Conservation (phyloP, 2,113 vertebrate species). For the Odontophorus gujanensis region DNA sequence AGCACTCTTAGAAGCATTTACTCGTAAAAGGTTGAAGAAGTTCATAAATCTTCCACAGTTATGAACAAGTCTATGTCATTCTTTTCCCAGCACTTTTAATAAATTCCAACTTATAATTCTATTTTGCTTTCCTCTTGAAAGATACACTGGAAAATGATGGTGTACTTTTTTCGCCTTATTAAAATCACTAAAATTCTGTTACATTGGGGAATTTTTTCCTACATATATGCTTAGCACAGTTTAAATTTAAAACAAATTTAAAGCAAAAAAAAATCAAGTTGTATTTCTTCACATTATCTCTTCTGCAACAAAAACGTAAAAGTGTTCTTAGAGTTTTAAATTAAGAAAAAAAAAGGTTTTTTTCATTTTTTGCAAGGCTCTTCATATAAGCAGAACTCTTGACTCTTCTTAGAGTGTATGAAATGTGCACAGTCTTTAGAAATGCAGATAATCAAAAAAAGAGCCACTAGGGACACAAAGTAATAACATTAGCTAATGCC, state of each 20-base stretch:
- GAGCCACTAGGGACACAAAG: slow-evolving; percentile 62
- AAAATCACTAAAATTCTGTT: background rate
- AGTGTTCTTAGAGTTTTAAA: background rate
- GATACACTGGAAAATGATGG: background rate
- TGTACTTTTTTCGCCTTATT: background rate
- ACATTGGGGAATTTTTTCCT: background rate
- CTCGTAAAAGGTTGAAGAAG: accelerated
- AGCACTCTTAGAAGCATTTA: background rate
- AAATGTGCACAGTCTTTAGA: slow-evolving; percentile 42
- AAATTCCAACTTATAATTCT: background rate
- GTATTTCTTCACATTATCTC: background rate
- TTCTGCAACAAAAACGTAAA: background rate
- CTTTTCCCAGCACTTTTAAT: background rate
- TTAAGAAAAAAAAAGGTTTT: background rate
- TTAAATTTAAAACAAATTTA: background rate
- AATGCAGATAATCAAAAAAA: slow-evolving; percentile 71
- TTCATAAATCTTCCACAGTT: background rate
- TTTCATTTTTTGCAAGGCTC: background rate
- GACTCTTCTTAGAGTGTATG: background rate
- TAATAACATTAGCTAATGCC: slow-evolving; percentile 68
- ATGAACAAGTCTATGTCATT: background rate
- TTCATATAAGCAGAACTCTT: background rate
- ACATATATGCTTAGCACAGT: background rate
- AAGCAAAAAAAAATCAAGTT: background rate
- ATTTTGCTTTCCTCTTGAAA: background rate